Conservation (phyloP, 1,140 invertebrate species). For the Drosophila bifasciata region DNA sequence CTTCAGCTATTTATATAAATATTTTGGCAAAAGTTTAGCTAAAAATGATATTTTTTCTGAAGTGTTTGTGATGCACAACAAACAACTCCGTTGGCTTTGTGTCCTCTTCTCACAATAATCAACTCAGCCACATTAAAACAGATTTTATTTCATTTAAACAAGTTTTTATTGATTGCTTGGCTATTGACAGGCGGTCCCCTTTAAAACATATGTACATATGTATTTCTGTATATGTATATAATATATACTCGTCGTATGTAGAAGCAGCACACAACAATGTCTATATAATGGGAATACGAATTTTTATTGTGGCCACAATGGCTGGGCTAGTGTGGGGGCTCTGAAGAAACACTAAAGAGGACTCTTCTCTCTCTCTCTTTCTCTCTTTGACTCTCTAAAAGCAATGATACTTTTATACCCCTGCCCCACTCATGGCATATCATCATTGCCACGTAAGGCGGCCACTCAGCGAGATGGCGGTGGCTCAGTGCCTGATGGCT, state of each 20-base stretch:
- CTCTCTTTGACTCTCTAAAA: conserved; percentile 38
- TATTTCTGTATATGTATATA: not conserved
- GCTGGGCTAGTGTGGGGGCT: conserved; percentile 10
- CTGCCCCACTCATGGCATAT: conserved; percentile 11
- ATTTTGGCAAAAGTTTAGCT: conserved; percentile 51
- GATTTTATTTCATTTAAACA: conserved; percentile 48
- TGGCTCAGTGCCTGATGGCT: conserved; percentile 52
- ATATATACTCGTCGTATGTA: not conserved
- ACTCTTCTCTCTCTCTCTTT: not conserved
- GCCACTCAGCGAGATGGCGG: conserved; percentile 47
- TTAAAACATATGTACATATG: not conserved
- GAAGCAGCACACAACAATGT: conserved; percentile 34
- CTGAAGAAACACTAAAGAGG: conserved; percentile 17
- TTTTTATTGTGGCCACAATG: conserved; percentile 57
- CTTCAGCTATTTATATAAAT: conserved; percentile 69
- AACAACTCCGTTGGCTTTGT: conserved; percentile 5
- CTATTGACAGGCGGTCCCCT: not conserved
- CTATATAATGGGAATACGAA: conserved; percentile 56
- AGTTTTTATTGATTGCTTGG: conserved; percentile 56
- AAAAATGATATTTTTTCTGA: conserved; percentile 49
- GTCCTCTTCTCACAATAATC: not conserved
- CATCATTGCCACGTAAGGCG: conserved; percentile 64
- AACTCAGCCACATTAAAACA: conserved; percentile 14
- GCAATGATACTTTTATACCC: conserved; percentile 63
- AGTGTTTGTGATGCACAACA: conserved; percentile 24